Base-by-base conservation (phyloP, 2,797 vertebrate species). In the Anisognathus igniventris region DNA sequence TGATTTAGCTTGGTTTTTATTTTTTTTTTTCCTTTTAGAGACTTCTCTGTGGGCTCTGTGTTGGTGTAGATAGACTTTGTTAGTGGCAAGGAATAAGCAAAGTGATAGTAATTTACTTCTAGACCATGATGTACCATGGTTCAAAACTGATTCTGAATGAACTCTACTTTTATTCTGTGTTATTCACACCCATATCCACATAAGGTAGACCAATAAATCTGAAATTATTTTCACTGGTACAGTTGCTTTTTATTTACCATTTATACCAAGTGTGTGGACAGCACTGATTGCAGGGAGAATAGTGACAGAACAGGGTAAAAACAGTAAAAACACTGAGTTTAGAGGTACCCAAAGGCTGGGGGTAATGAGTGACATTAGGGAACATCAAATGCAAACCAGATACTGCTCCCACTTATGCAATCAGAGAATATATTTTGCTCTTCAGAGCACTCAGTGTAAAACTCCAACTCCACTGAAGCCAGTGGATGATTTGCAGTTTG, bases 1-100 rank as follows among this genome's bases (percentile, higher is more conserved):
- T 95, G 92, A 67, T 90, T 97, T 95, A 96, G 84, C 60, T 90
- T 81, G 62, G 31, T 58, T 80, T 77, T 42, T 17, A 40, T 40
- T 40, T 91, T 60, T 75, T 60, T 75, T 56, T 40, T 18, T 33
- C 6, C 37, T 62, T 93, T 94, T 65, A 83, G 72, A 72, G 72
- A 68, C 72, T 72, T 45, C 30, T 95, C 92, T 88, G 60, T 86
- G 62, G 42, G 86, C n/a, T 95, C 78, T 82, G 35, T 84, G 45
- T 71, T 73, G 86, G 30, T n/a, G n/a, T 83, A 72, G 88, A 44
- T 71, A n/a, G 79, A 91, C 45, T 94, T 79, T 47, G 56, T 89
- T 86, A 92, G 27, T 27, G 0, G 61, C 75, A 91, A 62, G 68
- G 66, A 93, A 83, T 71, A 66, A 79, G 58, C 68, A 92, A 93